Conservation (phyloP, 2,888 invertebrate genomes). For the Lepidocyrtoides sp. region DNA sequence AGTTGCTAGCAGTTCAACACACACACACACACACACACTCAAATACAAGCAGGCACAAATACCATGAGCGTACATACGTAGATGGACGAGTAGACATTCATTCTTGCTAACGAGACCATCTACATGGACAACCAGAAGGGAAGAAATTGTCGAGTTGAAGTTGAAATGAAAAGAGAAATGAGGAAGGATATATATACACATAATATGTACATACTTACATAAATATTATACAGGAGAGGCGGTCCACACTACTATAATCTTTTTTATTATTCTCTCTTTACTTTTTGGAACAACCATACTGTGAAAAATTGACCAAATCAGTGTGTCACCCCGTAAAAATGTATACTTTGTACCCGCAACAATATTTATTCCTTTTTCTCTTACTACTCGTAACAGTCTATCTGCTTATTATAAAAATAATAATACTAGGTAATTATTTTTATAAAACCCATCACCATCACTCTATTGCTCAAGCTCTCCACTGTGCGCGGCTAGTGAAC, state of each 20-base stretch:
- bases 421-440: neutral
- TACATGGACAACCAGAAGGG: constrained; percentile 27
- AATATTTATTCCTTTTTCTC: neutral
- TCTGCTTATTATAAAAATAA: constrained; percentile 14
- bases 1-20: neutral
- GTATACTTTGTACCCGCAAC: neutral
- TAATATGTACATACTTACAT: too few relatives aligned
- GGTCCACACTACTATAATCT: neutral
- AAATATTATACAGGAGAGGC: too few relatives aligned
- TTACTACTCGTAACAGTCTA: neutral
- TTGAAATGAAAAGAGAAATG: neutral
- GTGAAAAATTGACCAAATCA: constrained; percentile 51
- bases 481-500: neutral
- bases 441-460: constrained; percentile 16
- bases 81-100: neutral
- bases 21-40: constrained; percentile 4
- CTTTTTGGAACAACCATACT: constrained; percentile 21
- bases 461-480: neutral
- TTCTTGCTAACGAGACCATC: constrained; percentile 42
- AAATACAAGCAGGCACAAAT: neutral
- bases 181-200: too few relatives aligned
- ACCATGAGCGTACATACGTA: neutral
- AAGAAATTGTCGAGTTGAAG: constrained; percentile 6
- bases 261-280: neutral
- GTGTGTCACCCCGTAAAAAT: constrained; percentile 34